A percentile compares a stretch with the other conserved stretches of the same genome.
These are phyloP conservation scores for Apostichopus japonicus DNA, from an alignment of 35 echinoderm and acorn worm genomes.

Conservation along the genomic window DNA sequence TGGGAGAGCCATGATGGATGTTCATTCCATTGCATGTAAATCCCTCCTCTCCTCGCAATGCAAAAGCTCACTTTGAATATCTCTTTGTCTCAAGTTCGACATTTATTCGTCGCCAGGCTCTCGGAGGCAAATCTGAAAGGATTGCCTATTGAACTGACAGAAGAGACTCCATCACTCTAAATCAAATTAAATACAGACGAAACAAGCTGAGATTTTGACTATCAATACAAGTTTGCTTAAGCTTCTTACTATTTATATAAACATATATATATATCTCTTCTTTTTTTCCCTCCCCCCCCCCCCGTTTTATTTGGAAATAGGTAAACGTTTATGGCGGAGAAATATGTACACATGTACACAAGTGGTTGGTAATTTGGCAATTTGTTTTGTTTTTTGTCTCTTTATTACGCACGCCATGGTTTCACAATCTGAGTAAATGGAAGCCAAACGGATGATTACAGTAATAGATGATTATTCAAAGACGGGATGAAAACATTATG, in stretches of 20 bases:
- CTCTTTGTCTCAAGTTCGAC: slow-evolving; percentile 33
- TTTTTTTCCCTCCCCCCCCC: not conserved
- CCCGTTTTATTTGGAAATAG: not conserved
- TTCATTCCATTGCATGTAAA: not conserved
- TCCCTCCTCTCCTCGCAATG: not conserved
- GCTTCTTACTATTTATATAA: not conserved
- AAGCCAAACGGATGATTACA: not conserved
- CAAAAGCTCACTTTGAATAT: not conserved
- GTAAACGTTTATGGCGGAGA: not conserved
- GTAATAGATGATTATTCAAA: not conserved
- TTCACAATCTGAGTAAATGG: not conserved
- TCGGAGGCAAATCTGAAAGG: not conserved
- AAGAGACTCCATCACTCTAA: slow-evolving; percentile 27
- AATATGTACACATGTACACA: not conserved
- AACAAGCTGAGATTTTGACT: not conserved
- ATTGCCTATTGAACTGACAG: slow-evolving; percentile 28
- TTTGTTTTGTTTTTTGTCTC: not conserved
- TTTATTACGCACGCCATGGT: too few species aligned
- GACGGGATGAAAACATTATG: not conserved
- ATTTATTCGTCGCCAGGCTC: slow-evolving; percentile 15
- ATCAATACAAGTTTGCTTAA: not conserved
- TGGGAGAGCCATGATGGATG: slow-evolving; percentile 13
- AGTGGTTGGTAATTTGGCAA: not conserved
- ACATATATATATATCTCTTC: not conserved
- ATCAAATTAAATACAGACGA: slow-evolving; percentile 21